Evolutionary conservation across 2,113 vertebrate species (phyloP).

Genomic region (Chaetops frenatus): DNA sequence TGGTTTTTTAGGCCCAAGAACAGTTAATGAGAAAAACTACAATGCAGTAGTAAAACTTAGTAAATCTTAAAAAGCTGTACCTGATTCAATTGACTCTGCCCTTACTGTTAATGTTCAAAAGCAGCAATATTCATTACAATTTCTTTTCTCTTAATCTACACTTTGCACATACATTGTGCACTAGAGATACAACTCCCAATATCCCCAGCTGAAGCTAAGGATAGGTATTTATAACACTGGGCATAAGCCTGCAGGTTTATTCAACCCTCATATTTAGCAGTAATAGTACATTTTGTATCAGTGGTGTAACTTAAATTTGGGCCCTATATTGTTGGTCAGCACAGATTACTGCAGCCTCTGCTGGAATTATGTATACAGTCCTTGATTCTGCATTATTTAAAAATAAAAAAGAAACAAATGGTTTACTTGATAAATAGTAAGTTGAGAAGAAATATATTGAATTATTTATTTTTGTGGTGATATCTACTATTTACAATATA

Average conservation of each 20-base stretch:
- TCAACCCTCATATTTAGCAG: background rate
- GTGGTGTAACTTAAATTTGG: background rate
- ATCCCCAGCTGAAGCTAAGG: background rate
- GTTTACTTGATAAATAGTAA: background rate
- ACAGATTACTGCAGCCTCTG: background rate
- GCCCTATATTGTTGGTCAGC: background rate
- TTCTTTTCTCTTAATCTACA: background rate
- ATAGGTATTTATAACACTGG: background rate
- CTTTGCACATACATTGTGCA: background rate
- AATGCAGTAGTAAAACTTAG: background rate
- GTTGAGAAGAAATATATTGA: background rate
- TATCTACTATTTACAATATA: background rate
- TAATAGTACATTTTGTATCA: background rate
- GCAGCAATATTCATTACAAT: background rate
- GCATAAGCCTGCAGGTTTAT: background rate
- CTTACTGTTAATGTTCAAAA: background rate
- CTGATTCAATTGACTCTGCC: background rate
- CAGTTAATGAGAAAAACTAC: background rate
- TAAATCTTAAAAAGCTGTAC: background rate
- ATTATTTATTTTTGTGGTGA: background rate
- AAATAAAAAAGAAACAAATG: background rate
- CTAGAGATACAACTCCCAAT: background rate
- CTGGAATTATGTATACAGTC: background rate
- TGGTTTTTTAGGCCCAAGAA: background rate
- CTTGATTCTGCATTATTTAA: background rate